phyloP scores from a whole-genome alignment of 2,888 invertebrate genomes.

The Melinopterus prodromus region DNA sequence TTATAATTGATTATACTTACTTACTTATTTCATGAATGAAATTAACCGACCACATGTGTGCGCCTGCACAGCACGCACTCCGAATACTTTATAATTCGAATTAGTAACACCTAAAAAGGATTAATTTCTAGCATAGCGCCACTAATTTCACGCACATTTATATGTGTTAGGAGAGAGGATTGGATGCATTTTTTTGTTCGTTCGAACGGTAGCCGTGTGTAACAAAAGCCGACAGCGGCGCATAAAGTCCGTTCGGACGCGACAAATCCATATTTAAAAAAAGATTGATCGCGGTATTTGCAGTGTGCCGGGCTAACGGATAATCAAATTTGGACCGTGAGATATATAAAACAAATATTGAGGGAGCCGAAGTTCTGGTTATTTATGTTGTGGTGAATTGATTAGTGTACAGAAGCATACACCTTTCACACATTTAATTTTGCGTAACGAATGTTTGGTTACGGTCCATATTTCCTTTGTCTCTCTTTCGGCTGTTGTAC shows the following conservation, averaged over 20 bases:
- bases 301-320: background rate
- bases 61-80: background rate
- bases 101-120: conserved; percentile 4
- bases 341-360: background rate
- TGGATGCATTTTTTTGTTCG: background rate
- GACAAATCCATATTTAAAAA: background rate
- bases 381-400: background rate
- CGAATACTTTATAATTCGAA: background rate
- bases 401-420: background rate
- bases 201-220: background rate
- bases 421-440: background rate
- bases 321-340: conserved; percentile 4
- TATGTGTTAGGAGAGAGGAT: background rate
- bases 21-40: background rate
- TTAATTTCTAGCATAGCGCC: background rate
- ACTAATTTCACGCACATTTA: conserved; percentile 4
- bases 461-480: background rate
- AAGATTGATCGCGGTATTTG: conserved; percentile 4
- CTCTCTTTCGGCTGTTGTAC: background rate
- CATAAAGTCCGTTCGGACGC: background rate
- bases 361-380: background rate
- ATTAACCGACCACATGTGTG: background rate
- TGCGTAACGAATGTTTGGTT: background rate
- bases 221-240: background rate
- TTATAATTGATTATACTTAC: background rate